Conservation (phyloP, 2,797 vertebrate genomes). For the Lates japonicus region DNA sequence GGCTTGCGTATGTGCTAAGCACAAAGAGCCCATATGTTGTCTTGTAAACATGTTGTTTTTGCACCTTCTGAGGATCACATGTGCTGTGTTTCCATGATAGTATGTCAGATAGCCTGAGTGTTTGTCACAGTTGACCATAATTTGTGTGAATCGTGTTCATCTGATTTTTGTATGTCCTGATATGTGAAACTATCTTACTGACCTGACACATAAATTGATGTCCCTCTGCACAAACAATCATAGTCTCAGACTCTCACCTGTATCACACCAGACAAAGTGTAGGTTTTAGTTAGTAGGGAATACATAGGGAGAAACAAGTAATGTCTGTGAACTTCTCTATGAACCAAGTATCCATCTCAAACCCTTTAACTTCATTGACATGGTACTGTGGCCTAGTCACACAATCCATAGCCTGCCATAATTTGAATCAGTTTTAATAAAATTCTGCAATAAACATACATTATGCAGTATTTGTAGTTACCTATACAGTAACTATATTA, state of each 20-base stretch:
- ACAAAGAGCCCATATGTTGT: conserved; percentile 46
- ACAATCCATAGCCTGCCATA: neutral
- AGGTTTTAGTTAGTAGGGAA: neutral
- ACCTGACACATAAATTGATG: neutral
- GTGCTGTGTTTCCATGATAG: conserved; percentile 22
- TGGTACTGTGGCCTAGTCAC: neutral
- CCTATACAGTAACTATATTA: neutral
- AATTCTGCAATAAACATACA: neutral
- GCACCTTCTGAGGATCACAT: conserved; percentile 43
- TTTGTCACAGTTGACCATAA: conserved; percentile 10
- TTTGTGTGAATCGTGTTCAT: conserved; percentile 7
- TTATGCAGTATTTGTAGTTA: neutral
- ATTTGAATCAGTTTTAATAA: neutral
- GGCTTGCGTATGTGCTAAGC: conserved; percentile 21
- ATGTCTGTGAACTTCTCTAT: neutral
- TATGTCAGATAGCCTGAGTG: conserved; percentile 21
- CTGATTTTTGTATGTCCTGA: neutral
- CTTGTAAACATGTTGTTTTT: conserved; percentile 41
- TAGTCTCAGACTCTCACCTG: neutral
- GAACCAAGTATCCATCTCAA: neutral
- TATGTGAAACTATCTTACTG: fast-evolving
- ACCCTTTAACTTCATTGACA: neutral
- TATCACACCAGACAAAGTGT: neutral
- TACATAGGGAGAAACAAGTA: neutral
- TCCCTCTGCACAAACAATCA: neutral